These are phyloP conservation scores for Eurystomus glaucurus DNA, from an alignment of 2,797 vertebrate genomes.

Conservation along the genomic window DNA sequence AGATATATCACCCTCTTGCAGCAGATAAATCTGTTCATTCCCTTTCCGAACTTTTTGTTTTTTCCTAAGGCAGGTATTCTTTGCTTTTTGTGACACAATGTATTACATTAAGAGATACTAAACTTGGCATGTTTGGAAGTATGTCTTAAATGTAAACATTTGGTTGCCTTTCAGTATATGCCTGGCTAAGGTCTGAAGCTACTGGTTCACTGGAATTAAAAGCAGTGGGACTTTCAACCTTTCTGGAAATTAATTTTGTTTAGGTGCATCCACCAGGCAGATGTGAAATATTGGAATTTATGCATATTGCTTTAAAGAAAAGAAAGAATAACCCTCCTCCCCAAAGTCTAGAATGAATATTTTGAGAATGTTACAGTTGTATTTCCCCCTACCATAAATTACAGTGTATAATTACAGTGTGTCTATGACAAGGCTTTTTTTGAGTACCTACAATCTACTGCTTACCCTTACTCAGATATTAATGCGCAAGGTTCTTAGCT, in stretches of 20 bases:
- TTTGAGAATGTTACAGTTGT: background rate
- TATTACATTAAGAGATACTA: background rate
- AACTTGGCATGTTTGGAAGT: background rate
- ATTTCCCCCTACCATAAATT: background rate
- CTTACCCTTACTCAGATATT: background rate
- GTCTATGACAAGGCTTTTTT: background rate
- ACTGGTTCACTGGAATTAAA: background rate
- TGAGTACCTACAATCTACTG: background rate
- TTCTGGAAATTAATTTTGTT: background rate
- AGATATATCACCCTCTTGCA: background rate
- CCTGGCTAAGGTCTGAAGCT: background rate
- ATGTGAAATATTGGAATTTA: background rate
- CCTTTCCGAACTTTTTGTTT: background rate
- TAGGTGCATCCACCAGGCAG: background rate
- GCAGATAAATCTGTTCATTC: background rate
- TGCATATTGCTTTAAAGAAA: background rate
- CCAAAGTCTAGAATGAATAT: background rate
- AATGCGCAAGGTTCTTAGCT: background rate
- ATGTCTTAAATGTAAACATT: background rate
- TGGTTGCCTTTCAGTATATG: background rate
- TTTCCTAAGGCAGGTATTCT: background rate
- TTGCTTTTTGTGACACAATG: background rate
- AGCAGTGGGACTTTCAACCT: background rate
- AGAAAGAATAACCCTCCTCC: fast-evolving
- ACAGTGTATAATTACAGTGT: background rate